Evolutionary conservation across 2,797 vertebrate species (phyloP).

Genomic region (Rallus crepitans): DNA sequence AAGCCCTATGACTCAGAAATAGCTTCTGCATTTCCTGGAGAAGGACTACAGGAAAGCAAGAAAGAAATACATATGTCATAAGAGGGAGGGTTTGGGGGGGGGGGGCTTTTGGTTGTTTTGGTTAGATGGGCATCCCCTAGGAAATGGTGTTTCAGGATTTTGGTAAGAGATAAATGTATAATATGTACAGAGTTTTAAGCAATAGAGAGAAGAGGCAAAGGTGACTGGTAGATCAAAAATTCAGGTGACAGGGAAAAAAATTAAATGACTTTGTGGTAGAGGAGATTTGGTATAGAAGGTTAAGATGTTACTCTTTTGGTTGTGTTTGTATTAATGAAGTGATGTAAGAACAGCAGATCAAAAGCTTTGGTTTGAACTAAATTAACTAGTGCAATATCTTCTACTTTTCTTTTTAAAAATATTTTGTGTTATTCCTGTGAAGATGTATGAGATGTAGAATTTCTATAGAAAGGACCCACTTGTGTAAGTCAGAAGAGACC

Average conservation of each 20-base stretch:
- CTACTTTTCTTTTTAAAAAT: background rate
- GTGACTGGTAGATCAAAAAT: background rate
- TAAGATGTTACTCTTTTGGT: background rate
- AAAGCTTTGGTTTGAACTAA: constrained; percentile 2
- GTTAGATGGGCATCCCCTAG: background rate
- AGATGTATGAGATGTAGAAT: background rate
- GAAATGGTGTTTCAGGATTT: background rate
- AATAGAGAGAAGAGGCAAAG: background rate
- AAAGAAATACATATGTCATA: background rate
- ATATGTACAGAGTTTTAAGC: background rate
- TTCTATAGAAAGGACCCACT: background rate
- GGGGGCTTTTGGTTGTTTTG: background rate
- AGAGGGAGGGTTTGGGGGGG: background rate
- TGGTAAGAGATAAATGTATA: background rate
- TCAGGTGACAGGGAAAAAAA: background rate
- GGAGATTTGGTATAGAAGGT: background rate
- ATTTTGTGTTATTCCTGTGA: constrained; percentile 15
- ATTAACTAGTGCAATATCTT: background rate
- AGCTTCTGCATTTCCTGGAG: background rate
- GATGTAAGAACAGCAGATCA: constrained; percentile 11
- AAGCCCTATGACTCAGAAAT: background rate
- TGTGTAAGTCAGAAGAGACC: background rate
- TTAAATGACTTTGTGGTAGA: background rate
- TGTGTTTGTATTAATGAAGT: background rate
- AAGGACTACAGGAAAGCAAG: background rate